Base-by-base conservation (phyloP, 2,888 invertebrate species). In the Melinaea menophilus region DNA sequence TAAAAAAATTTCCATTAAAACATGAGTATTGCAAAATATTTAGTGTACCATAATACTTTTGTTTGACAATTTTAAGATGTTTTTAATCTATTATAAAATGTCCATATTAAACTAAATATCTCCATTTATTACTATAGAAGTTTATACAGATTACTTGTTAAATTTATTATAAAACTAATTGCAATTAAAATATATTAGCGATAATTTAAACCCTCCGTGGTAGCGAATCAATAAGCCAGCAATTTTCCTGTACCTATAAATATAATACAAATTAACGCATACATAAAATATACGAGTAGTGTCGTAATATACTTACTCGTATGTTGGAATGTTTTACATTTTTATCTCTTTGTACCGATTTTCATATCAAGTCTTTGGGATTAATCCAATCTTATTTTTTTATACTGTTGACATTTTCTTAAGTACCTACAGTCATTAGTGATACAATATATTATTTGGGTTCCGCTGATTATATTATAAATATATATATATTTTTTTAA, bases 351-450 rank as follows among this genome's bases (percentile, higher is more conserved):
- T 51, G 9, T 51, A 31, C 31, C 51, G 31, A 31, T 51, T 51
- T 51, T 51, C 51, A 31, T 11, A 31, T 51, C 54, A 13, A 56
- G 13, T 48, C 35, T 59, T 59, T 61, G 56, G 66, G 61, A 62
- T 48, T 66, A 66, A 66, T 68, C 61, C 62, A 58, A 9, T 58
- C 51, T 22, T 31, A 59, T 54, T 34, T 61, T 65, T 68, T 68
- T 64, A 60, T 51, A 31, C 62, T 64, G 62, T 67, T 69, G 67
- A 71, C 67, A 68, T 71, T 71, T 71, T 71, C 68, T 65, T 65
- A 56, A 59, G 63, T 69, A 67, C 59, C 65, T 66, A 67, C 58
- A 61, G 64, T 72, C 71, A 71, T 73, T 73, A 72, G 68, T 65
- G 67, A 71, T 69, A 69, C 70, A 69, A 69, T 69, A 65, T 62